phyloP scores from a whole-genome alignment of 1,140 invertebrate species.

The Phenacoccus solenopsis region DNA sequence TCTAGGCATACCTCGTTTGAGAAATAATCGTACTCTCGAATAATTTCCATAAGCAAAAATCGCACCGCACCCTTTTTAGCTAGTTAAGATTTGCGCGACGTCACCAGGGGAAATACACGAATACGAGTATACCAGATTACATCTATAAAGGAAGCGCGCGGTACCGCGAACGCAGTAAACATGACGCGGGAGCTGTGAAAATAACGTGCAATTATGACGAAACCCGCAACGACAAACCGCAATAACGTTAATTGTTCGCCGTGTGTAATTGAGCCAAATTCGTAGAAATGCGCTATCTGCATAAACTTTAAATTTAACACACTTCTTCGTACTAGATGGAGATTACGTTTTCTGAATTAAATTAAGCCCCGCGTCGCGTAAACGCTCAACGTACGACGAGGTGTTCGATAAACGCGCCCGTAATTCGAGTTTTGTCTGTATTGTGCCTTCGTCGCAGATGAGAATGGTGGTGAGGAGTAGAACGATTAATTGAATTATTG shows the following conservation, averaged over 20 bases:
- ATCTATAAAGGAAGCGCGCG: not conserved
- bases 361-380: not conserved
- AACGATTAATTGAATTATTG: too few relatives aligned
- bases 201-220: slow-evolving; percentile 4
- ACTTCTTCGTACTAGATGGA: slow-evolving; percentile 8
- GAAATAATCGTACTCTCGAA: too few relatives aligned
- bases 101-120: not conserved
- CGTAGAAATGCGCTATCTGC: slow-evolving; percentile 15
- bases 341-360: slow-evolving; percentile 10
- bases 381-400: slow-evolving; percentile 3
- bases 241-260: slow-evolving; percentile 12
- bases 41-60: too few relatives aligned
- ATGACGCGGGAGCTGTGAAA: not conserved
- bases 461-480: too few relatives aligned
- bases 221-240: slow-evolving; percentile 13
- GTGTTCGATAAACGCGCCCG: not conserved
- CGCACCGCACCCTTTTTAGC: too few relatives aligned
- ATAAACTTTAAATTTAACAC: slow-evolving; percentile 14
- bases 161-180: too few relatives aligned
- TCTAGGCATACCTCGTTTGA: too few relatives aligned
- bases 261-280: slow-evolving; percentile 16
- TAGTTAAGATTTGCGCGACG: not conserved
- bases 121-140: too few relatives aligned
- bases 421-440: too few relatives aligned
- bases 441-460: too few relatives aligned